These are phyloP conservation scores for Acrocephalus scirpaceus DNA, from an alignment of 2,797 vertebrate genomes.

Conservation along the genomic window DNA sequence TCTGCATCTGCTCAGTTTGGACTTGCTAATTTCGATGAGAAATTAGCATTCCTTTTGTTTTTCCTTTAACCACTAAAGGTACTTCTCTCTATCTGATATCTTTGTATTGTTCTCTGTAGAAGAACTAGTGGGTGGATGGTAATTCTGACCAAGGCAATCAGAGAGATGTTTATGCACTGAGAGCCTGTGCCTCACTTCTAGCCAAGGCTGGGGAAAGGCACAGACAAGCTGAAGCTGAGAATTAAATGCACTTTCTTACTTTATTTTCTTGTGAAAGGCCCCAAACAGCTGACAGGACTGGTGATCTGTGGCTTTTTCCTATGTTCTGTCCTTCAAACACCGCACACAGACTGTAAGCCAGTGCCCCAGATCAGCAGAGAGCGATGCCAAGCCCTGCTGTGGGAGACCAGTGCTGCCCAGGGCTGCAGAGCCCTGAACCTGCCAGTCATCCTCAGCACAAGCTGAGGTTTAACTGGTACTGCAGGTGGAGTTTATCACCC, in stretches of 20 bases:
- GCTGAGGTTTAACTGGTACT: neutral
- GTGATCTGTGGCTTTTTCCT: neutral
- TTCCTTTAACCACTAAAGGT: neutral
- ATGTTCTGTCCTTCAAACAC: neutral
- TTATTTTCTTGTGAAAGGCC: neutral
- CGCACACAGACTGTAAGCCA: accelerated
- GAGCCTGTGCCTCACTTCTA: neutral
- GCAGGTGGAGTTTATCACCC: neutral
- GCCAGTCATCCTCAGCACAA: neutral
- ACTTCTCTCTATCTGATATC: neutral
- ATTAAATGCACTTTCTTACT: neutral
- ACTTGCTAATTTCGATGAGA: neutral
- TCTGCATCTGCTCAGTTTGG: neutral
- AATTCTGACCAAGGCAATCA: neutral
- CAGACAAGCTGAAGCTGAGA: neutral
- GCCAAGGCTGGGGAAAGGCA: neutral
- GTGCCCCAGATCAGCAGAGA: neutral
- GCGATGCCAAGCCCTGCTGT: neutral
- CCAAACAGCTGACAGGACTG: neutral
- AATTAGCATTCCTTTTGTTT: neutral
- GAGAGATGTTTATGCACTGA: neutral
- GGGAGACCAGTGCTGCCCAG: accelerated
- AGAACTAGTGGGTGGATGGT: neutral
- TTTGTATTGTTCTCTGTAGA: neutral
- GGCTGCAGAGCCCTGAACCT: neutral